Evolutionary conservation across 2,113 vertebrate genomes (phyloP).

Genomic region (Dissostichus mawsoni): DNA sequence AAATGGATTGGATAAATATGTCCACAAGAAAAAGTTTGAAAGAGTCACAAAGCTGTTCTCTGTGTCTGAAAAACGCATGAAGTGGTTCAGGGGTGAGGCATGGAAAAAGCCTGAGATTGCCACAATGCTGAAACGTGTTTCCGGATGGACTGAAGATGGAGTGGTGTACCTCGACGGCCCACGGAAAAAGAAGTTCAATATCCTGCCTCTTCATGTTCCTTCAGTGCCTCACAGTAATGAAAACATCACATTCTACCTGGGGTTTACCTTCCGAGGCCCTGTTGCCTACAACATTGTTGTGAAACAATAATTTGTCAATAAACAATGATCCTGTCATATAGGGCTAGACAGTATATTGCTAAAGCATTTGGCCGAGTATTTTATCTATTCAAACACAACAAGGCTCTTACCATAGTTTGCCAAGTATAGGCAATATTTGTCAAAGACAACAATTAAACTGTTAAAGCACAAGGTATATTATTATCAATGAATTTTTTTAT

Average conservation of each 20-base stretch:
- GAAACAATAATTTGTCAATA: slow-evolving; percentile 17
- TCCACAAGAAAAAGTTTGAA: slow-evolving; percentile 84
- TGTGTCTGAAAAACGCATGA: slow-evolving; percentile 82
- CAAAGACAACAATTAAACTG: not conserved
- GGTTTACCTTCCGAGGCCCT: slow-evolving; percentile 72
- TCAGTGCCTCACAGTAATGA: slow-evolving; percentile 84
- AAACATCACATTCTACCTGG: slow-evolving; percentile 78
- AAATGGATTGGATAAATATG: slow-evolving; percentile 82
- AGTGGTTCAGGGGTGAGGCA: slow-evolving; percentile 82
- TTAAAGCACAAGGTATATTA: not conserved
- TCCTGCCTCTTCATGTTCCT: slow-evolving; percentile 73
- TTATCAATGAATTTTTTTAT: not conserved
- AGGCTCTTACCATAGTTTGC: not conserved
- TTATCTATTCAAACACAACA: no score
- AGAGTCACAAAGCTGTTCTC: slow-evolving; percentile 67
- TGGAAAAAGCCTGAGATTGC: slow-evolving; percentile 75
- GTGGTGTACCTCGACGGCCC: slow-evolving; percentile 80
- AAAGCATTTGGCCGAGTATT: no score
- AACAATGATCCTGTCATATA: not conserved
- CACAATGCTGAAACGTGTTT: slow-evolving; percentile 75
- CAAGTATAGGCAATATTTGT: not conserved
- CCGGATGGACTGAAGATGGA: slow-evolving; percentile 86
- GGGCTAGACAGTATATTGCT: not conserved
- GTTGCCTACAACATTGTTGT: slow-evolving; percentile 78
- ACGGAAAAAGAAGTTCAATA: slow-evolving; percentile 65